A percentile compares a stretch with the other conserved stretches of the same genome.
Conservation (phyloP, 2,797 vertebrate species). For the Rhinogobio ventralis region DNA sequence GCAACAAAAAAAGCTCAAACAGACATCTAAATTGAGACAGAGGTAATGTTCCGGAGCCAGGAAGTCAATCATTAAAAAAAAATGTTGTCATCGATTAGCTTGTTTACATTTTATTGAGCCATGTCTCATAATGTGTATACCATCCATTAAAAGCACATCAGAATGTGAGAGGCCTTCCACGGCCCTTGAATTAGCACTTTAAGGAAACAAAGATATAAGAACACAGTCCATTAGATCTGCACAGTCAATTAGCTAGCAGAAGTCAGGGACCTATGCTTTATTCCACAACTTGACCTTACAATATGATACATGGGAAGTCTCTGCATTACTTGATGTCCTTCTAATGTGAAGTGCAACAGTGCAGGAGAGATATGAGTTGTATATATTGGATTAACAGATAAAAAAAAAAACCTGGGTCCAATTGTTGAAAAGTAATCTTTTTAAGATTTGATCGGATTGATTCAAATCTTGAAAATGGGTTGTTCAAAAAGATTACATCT, state of each 20-base stretch:
- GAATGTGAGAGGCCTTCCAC: not conserved
- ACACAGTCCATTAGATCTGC: not conserved
- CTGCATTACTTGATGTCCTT: not conserved
- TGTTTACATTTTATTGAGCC: conserved; percentile 21
- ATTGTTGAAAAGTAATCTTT: not conserved
- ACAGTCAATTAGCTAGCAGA: not conserved
- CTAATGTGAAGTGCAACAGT: not conserved
- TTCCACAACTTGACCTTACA: not conserved
- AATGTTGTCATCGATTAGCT: not conserved
- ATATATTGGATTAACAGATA: not conserved
- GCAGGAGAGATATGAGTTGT: not conserved
- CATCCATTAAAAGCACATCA: conserved; percentile 19
- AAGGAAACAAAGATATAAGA: conserved; percentile 9
- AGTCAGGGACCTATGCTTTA: not conserved
- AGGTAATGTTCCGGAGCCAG: not conserved
- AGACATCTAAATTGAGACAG: not conserved
- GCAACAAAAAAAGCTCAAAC: not conserved
- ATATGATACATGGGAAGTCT: not conserved
- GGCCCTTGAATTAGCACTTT: not conserved
- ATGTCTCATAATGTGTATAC: not conserved
- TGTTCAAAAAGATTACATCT: not conserved
- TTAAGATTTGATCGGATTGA: not conserved
- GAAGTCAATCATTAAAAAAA: not conserved
- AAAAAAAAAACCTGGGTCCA: not conserved
- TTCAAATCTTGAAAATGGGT: not conserved